Evolutionary conservation across 1,140 invertebrate genomes (phyloP).

Genomic region (Atta colombica): DNA sequence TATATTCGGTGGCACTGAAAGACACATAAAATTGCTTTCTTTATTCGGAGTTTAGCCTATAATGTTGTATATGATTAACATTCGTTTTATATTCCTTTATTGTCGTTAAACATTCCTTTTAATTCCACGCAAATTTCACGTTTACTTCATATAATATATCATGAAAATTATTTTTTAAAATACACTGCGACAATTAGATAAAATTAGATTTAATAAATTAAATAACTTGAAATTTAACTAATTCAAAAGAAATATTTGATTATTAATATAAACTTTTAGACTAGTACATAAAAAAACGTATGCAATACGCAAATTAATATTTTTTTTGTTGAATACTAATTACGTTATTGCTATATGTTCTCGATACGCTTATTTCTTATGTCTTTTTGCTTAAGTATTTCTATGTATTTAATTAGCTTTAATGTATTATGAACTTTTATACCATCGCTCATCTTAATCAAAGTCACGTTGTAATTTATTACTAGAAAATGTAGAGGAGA

Average conservation of each 20-base stretch:
- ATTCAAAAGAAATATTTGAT: not conserved
- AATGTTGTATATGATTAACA: not conserved
- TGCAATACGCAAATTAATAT: too few species aligned
- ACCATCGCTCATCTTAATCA: not conserved
- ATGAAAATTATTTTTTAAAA: not conserved
- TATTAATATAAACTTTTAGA: not conserved
- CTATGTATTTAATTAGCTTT: not conserved
- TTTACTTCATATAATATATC: not conserved
- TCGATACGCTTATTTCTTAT: too few species aligned
- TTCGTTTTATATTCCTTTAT: not conserved
- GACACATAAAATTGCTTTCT: not conserved
- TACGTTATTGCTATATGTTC: too few species aligned
- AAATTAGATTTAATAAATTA: not conserved
- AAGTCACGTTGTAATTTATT: not conserved
- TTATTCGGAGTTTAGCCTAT: not conserved
- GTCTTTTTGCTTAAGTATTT: too few species aligned
- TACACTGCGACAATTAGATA: not conserved
- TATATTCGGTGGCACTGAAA: slow-evolving; percentile 95
- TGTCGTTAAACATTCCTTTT: not conserved
- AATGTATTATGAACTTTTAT: not conserved
- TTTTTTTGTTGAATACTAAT: too few species aligned
- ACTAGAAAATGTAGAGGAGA: not conserved
- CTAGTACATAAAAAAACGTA: too few species aligned
- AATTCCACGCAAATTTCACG: too few species aligned
- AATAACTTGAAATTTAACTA: not conserved